These are phyloP conservation scores for Schrankia costaestrigalis DNA, from an alignment of 2,888 invertebrate species.

Conservation along the genomic window DNA sequence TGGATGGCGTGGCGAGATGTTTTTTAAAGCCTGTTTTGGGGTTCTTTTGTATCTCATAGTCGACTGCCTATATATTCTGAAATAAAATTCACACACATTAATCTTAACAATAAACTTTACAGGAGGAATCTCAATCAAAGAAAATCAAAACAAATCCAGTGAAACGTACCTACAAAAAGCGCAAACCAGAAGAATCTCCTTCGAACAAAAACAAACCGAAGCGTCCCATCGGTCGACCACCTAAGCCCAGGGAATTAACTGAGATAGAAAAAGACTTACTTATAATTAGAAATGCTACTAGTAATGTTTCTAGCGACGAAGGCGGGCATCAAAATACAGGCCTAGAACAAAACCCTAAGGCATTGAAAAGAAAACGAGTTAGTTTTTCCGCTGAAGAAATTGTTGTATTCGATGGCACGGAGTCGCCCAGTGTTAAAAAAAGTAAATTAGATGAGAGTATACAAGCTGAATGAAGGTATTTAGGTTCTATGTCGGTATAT, in stretches of 20 bases:
- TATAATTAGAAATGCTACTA: slow-evolving; percentile 66
- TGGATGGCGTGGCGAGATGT: no score
- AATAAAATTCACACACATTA: background rate
- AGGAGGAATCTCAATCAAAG: slow-evolving; percentile 64
- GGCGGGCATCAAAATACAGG: slow-evolving; percentile 38
- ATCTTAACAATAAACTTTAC: slow-evolving; percentile 12
- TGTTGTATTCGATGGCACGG: slow-evolving; percentile 11
- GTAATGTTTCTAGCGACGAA: slow-evolving; percentile 57
- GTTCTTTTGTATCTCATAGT: background rate
- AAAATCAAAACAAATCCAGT: slow-evolving; percentile 42
- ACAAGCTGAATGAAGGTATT: slow-evolving; percentile 21
- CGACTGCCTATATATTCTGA: background rate
- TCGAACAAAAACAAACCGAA: slow-evolving; percentile 47
- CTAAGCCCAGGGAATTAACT: slow-evolving; percentile 59
- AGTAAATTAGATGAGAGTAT: slow-evolving; percentile 20
- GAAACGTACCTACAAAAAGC: slow-evolving; percentile 61
- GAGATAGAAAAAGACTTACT: slow-evolving; percentile 71
- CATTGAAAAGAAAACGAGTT: slow-evolving; percentile 50
- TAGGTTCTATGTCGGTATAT: slow-evolving; percentile 3
- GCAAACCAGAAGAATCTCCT: slow-evolving; percentile 58
- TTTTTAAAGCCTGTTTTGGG: no score
- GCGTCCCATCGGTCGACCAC: slow-evolving; percentile 46
- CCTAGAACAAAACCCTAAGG: slow-evolving; percentile 39
- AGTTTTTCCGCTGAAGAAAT: slow-evolving; percentile 48
- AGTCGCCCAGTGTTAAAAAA: slow-evolving; percentile 26